Evolutionary conservation across 1,140 invertebrate species (phyloP), one percentile per base, ranked within the genome.

Genomic region (Aleiodes sp.): DNA sequence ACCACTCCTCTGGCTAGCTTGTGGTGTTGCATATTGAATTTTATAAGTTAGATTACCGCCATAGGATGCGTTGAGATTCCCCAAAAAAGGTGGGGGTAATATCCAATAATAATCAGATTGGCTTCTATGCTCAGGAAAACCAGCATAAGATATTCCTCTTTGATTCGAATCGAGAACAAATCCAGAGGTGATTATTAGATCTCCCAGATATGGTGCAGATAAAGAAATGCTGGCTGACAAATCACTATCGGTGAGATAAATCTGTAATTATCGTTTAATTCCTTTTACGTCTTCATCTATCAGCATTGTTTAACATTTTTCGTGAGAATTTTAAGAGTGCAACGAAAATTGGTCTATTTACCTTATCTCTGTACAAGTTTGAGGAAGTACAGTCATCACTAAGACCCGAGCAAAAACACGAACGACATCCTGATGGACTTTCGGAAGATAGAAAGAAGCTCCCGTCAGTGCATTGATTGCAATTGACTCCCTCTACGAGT

Each of bases 331-430:
- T n/a, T n/a, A n/a, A n/a, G n/a, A n/a, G n/a, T n/a, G n/a, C 33
- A 61, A 70, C 37, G 37, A 70, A 66, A 31, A 71, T 56, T 39
- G 65, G 61, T 64, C 35, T 63, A 65, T 73, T 41, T 74, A 84
- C 91, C 79, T 91, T 89, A 71, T 90, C 89, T 68, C 95, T 88
- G 64, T 92, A 93, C 84, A 90, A 92, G 66, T 89, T 90, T 10
- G 93, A 94, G 69, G 93, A 92, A 8, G 82, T 84, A 78, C 94
- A 96, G 72, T 89, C 85, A 43, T 87, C 86, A 1, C 92, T 92
- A 1, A 96, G 88, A 2, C 95, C 96, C 87, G 95, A 95, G 78
- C 96, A 98, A 91, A 98, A 98, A 83, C 96, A 98, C 28, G 89
- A 88, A 52, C 96, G 93, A 80, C 96, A 98, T n/a, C 96, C 96